Conservation (phyloP, 35 echinoderm and acorn worm species). For the Stichopus chloronotus region DNA sequence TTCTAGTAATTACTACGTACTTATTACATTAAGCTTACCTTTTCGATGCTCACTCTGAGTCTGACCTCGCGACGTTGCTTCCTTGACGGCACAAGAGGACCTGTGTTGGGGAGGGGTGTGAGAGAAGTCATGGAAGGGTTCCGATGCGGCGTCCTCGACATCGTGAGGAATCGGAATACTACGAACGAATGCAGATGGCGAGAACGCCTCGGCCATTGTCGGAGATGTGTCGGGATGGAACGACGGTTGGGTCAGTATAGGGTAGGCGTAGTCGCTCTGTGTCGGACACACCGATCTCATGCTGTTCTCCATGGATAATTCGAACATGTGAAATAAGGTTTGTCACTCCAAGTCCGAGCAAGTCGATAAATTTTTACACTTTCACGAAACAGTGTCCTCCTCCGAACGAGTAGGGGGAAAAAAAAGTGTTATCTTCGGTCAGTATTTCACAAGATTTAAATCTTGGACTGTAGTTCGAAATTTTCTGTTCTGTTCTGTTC, state of each 20-base stretch:
- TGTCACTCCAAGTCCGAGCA: too few species aligned
- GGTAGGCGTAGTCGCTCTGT: neutral
- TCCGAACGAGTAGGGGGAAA: too few species aligned
- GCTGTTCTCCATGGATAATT: slow-evolving; percentile 11
- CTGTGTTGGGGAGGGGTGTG: slow-evolving; percentile 16
- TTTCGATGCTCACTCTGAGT: neutral
- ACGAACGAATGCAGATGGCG: neutral
- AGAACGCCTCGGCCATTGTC: slow-evolving; percentile 17
- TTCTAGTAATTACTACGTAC: neutral
- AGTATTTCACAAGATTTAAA: too few species aligned
- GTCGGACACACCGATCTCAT: slow-evolving; percentile 30
- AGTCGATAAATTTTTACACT: too few species aligned
- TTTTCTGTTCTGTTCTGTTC: too few species aligned
- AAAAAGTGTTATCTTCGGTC: too few species aligned
- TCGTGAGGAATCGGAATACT: neutral
- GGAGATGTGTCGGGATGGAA: slow-evolving; percentile 19
- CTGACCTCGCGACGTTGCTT: neutral
- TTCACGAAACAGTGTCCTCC: too few species aligned
- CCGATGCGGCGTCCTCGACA: neutral
- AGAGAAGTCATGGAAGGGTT: neutral
- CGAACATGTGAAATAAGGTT: neutral
- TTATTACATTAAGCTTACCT: neutral
- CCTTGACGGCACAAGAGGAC: slow-evolving; percentile 25
- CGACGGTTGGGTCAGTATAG: slow-evolving; percentile 13
- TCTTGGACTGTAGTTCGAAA: too few species aligned